Evolutionary conservation across 1,140 invertebrate species (phyloP).

Genomic region (Eriosoma lanigerum): DNA sequence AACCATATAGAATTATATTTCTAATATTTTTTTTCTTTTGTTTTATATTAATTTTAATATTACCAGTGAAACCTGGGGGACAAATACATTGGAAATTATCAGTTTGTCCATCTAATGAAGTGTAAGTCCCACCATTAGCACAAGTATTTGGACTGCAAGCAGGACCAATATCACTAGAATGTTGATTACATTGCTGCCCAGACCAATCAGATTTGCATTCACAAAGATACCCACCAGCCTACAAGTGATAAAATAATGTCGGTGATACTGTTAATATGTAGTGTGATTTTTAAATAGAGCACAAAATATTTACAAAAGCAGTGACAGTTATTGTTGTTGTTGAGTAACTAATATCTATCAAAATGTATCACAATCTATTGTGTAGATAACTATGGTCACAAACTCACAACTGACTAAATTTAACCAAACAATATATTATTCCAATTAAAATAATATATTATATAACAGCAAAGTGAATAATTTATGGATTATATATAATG

Average conservation of each 20-base stretch:
- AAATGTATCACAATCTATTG: neutral
- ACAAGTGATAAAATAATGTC: slow-evolving; percentile 44
- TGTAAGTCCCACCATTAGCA: slow-evolving; percentile 66
- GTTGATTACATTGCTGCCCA: slow-evolving; percentile 46
- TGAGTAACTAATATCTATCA: neutral
- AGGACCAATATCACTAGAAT: slow-evolving; percentile 17
- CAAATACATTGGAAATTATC: slow-evolving; percentile 79
- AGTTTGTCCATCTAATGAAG: slow-evolving; percentile 60
- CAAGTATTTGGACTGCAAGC: slow-evolving; percentile 66
- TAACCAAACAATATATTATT: no score
- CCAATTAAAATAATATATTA: no score
- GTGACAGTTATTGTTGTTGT: neutral
- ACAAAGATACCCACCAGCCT: slow-evolving; percentile 44
- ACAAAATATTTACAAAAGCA: neutral
- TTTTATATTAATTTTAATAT: slow-evolving; percentile 51
- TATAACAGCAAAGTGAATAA: no score
- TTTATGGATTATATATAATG: no score
- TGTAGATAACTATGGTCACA: no score
- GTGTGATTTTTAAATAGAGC: neutral
- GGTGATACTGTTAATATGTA: slow-evolving; percentile 9
- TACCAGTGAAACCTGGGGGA: slow-evolving; percentile 68
- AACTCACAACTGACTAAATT: no score
- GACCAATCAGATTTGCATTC: slow-evolving; percentile 38
- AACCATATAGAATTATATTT: no score
- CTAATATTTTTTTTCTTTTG: neutral